phyloP scores from a whole-genome alignment of 2,113 vertebrate genomes.

The Periophthalmus modestus region DNA sequence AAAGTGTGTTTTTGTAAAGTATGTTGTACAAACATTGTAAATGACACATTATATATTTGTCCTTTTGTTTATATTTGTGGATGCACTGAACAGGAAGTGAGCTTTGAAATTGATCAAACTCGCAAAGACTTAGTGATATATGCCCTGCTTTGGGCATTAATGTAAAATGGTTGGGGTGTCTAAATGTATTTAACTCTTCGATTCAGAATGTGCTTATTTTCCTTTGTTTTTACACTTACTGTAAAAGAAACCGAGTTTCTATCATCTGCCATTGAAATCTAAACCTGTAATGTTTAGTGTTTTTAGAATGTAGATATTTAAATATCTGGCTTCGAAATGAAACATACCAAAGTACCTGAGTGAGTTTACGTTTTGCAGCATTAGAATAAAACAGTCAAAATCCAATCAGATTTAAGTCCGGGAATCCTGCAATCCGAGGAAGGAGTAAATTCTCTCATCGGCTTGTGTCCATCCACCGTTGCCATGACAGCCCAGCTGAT shows the following conservation, averaged over 20 bases:
- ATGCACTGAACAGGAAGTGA: slow-evolving; percentile 69
- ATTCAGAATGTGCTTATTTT: slow-evolving; percentile 50
- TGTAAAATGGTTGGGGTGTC: slow-evolving; percentile 49
- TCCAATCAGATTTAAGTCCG: slow-evolving; percentile 73
- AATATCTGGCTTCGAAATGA: slow-evolving; percentile 65
- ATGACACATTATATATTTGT: slow-evolving; percentile 70
- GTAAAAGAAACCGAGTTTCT: slow-evolving; percentile 68
- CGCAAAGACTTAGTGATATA: slow-evolving; percentile 40
- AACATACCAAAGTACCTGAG: slow-evolving; percentile 75
- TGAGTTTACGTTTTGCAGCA: slow-evolving; percentile 61
- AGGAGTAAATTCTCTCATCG: slow-evolving; percentile 52
- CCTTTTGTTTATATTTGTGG: slow-evolving; percentile 55
- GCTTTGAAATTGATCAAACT: slow-evolving; percentile 47
- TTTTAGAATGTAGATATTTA: slow-evolving; percentile 70
- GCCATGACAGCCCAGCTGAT: slow-evolving; percentile 72
- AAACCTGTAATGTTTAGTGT: slow-evolving; percentile 55
- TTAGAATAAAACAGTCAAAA: slow-evolving; percentile 52
- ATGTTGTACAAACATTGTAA: slow-evolving; percentile 66
- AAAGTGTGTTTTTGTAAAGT: slow-evolving; percentile 61
- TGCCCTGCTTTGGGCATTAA: slow-evolving; percentile 29
- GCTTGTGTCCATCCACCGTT: slow-evolving; percentile 62
- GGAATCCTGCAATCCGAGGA: slow-evolving; percentile 72
- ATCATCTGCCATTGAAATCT: slow-evolving; percentile 60
- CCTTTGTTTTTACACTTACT: slow-evolving; percentile 49
- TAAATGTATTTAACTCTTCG: slow-evolving; percentile 38